Base-by-base conservation (phyloP, 1,140 invertebrate species). In the Antheraea pernyi region DNA sequence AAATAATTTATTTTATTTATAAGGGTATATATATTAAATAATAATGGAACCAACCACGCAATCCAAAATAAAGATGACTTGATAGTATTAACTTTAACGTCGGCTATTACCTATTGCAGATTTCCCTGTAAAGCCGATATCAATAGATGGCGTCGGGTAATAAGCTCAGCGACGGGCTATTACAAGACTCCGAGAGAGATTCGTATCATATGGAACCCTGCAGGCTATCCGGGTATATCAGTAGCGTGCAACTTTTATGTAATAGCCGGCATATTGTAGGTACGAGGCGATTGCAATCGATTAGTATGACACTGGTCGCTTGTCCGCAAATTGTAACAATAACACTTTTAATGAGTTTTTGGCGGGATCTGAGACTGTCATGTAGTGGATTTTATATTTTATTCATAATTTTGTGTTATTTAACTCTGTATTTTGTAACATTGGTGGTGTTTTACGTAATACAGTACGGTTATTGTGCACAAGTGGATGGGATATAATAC, bases 91-190 rank as follows among this genome's bases (percentile, higher is more conserved):
- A 81, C 79, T 82, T 81, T 76, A 83, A 80, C 75, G 76, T 68
- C 74, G 80, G 78, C 80, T 86, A 88, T 84, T 85, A 89, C 74
- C 86, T 84, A 86, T 88, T 85, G 78, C 82, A 80, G 86, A 91
- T 90, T 89, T 89, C 76, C 83, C 80, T 85, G 84, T 81, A 90
- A 91, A 91, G 86, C 89, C 86, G 79, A 78, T 83, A 85, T 91
- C 89, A 89, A 91, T 91, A 86, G 89, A 89, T 87, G 83, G 88
- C 82, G 84, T 82, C 82, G 78, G 81, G 83, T 91, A 91, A 91
- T 91, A 91, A 89, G 88, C 88, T 89, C 84, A 81, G 78, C 82
- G 85, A 86, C 85, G 85, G 87, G 78, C 88, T 89, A 91, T 91
- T 91, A 91, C 81, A 74, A 67, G 63, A 66, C 74, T 81, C 74